Base-by-base conservation (phyloP, 2,113 vertebrate species). In the Dicaeum eximium region DNA sequence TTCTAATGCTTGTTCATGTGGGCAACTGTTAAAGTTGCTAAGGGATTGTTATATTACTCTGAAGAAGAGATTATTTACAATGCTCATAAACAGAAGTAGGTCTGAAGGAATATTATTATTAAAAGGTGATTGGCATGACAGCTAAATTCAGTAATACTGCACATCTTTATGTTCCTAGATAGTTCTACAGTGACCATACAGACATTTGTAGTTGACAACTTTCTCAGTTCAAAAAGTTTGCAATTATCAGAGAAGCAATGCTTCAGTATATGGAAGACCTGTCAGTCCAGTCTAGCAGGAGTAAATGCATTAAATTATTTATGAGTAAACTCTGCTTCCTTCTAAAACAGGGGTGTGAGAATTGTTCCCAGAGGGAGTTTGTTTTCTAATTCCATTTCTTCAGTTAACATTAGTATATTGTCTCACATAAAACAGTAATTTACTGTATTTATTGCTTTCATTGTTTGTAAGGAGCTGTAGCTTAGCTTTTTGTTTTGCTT, bases 311-410 rank as follows among this genome's bases (percentile, higher is more conserved):
- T 95, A 94, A 94, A 91, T 94, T 95, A 97, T 97, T 97, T 97
- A 96, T 51, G 25, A 97, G 92, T 86, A 87, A 96, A 93, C 72
- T 86, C 80, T 89, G 84, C 93, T 97, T 97, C 95, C 90, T 97
- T 93, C 95, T 97, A 83, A 94, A 96, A 96, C 92, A 95, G 47
- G 61, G 35, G 88, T 96, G 86, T 93, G 92, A 97, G 92, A 97
- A 97, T 93, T 97, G 93, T 96, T 97, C 95, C 96, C 96, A 97
- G 95, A 96, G 96, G 95, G 94, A 95, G 88, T 90, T 94, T 97
- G 95, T 95, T 97, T 97, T 97, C 95, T 95, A 97, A 96, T 92
- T 96, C 93, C 74, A 82, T 84, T 97, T 87, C 95, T 96, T 96
- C 95, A 85, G 92, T 96, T 95, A 97, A 91, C 96, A 95, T 97